These are phyloP conservation scores for Nephrotoma guestfalica DNA, from an alignment of 2,888 invertebrate genomes.

Conservation along the genomic window DNA sequence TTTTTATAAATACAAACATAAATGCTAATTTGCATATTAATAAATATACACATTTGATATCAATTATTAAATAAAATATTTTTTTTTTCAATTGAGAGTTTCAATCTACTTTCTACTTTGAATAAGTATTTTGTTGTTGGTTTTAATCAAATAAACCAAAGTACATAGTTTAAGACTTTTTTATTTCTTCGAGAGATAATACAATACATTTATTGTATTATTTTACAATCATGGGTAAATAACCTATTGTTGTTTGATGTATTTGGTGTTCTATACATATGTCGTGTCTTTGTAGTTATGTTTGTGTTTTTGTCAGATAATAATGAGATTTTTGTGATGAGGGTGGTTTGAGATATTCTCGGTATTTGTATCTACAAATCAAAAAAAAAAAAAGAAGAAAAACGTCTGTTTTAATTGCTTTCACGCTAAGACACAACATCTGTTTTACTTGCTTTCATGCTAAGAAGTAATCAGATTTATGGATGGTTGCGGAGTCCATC, in stretches of 20 bases:
- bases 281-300: not conserved
- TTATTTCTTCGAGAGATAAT: not conserved
- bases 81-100: not conserved
- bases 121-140: not conserved
- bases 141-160: not conserved
- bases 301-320: not conserved
- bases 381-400: no score
- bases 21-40: not conserved
- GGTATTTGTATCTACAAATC: not conserved
- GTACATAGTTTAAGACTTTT: not conserved
- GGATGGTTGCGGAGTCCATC: no score
- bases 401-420: no score
- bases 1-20: not conserved
- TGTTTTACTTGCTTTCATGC: no score
- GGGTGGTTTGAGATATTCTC: not conserved
- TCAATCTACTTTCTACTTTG: not conserved
- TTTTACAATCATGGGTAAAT: not conserved
- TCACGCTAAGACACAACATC: no score
- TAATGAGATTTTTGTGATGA: not conserved
- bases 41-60: not conserved
- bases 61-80: not conserved
- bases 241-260: not conserved
- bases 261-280: not conserved
- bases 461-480: no score
- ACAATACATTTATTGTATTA: not conserved